A percentile compares a stretch with the other conserved stretches of the same genome.
These are phyloP conservation scores for Halcyon senegalensis DNA, from an alignment of 2,113 vertebrate genomes.

Conservation along the genomic window DNA sequence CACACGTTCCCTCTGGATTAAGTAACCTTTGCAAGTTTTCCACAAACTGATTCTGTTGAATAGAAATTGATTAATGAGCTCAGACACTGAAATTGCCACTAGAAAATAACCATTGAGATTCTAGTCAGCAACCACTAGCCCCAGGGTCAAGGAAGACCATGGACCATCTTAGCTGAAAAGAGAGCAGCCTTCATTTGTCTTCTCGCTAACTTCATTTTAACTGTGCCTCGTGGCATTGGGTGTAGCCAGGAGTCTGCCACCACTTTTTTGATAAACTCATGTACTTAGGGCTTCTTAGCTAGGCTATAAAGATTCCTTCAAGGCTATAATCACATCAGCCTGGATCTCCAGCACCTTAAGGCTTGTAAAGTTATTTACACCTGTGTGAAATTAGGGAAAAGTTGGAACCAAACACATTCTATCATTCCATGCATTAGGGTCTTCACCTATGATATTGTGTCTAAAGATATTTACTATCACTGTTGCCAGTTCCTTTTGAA, in stretches of 20 bases:
- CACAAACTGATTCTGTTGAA: conserved; percentile 55
- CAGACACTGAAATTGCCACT: conserved; percentile 58
- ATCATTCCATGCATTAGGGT: neutral
- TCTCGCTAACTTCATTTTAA: conserved; percentile 22
- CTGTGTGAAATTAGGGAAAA: neutral
- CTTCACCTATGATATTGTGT: neutral
- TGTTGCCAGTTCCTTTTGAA: neutral
- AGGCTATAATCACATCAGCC: neutral
- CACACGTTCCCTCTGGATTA: conserved; percentile 42
- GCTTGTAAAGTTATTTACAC: neutral
- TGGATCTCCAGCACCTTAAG: neutral
- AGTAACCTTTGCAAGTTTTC: conserved; percentile 75
- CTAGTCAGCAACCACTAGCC: conserved; percentile 34
- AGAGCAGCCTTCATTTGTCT: conserved; percentile 46
- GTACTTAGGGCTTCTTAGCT: neutral
- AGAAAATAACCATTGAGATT: conserved; percentile 64
- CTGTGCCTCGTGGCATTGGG: neutral
- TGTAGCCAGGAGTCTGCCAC: neutral
- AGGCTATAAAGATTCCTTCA: neutral
- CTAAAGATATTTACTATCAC: neutral
- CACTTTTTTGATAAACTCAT: conserved; percentile 11
- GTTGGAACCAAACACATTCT: neutral
- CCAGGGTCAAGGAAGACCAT: conserved; percentile 46
- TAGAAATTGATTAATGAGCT: conserved; percentile 71
- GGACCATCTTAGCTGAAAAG: neutral